Base-by-base conservation (phyloP, 2,113 vertebrate species). In the Tupaia tana region DNA sequence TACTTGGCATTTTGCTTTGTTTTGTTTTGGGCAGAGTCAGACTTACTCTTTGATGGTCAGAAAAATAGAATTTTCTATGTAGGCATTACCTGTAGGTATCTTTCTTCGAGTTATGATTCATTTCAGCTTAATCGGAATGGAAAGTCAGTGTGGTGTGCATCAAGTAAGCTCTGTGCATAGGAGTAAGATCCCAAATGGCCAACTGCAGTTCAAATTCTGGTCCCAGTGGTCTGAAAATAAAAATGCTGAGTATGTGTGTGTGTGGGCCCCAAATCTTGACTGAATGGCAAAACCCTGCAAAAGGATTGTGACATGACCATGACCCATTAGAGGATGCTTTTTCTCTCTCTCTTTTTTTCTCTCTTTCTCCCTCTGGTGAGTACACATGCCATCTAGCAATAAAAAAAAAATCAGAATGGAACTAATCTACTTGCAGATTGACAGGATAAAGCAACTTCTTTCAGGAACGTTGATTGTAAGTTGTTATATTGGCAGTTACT, bases 361-460 rank as follows among this genome's bases (percentile, higher is more conserved):
- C 43, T 43, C 43, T 43, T 43, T 43, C 43, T 43, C 43, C 43
- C 43, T 43, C 43, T 43, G 43, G 43, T 43, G 43, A 43, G 43
- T 43, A 43, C 43, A 43, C 43, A 43, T 43, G 43, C 43, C 43
- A 43, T 43, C 43, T 43, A 43, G 43, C 43, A 43, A 43, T 43
- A 4, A 43, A 43, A 43, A 43, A 43, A 43, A 43, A 43, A 43
- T 43, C 43, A 43, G 43, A 43, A 43, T 43, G 43, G 43, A 77
- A 70, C 74, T 93, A 43, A 75, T 90, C 2, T 77, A 22, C 73
- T 67, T 66, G 1, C 54, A 86, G 81, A n/a, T 83, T 80, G 0
- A 15, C 0, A 31, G 25, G 31, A 86, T n/a, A 2, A 90, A 58
- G 12, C 0, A 20, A 10, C 0, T 19, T 0, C 0, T 84, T 89